Base-by-base conservation (phyloP, 2,113 vertebrate genomes). In the Thunnus thynnus region DNA sequence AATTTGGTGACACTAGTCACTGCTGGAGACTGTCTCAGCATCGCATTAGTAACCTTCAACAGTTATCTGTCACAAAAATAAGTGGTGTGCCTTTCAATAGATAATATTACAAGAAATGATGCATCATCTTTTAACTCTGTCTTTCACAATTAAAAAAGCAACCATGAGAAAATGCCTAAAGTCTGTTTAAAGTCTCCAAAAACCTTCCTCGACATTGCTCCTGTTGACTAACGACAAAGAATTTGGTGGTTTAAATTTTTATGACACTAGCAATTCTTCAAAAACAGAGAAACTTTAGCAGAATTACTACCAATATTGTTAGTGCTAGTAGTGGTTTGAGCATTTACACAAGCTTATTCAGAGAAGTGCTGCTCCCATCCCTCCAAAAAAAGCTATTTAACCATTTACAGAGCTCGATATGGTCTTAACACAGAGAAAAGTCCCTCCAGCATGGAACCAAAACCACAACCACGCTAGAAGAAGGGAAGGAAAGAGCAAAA, bases 401-500 rank as follows among this genome's bases (percentile, higher is more conserved):
- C 61, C 68, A 83, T 63, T 62, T 51, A 55, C 76, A 78, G 72
- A 84, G 46, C 44, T 70, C 64, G 60, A 82, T 68, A 72, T 72
- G 63, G 72, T 64, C 71, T 68, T 47, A 66, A 80, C 52, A 41
- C 17, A 72, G 51, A 83, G 30, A 75, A 69, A 84, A 62, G 78
- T 51, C 78, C 88, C 84, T 85, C 44, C 50, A 75, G 86, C n/a
- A 0, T 55, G 80, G 72, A 91, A 82, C 41, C 30, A 54, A 85
- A 82, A 84, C 80, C 72, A 75, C 86, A 87, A 83, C 76, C 63
- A 70, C 6, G 30, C 76, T 78, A 73, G 65, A 80, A 63, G 44
- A 25, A 60, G 68, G 32, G 58, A 65, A 60, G 25, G 66, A 41
- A 56, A 67, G 47, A 56, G 36, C 30, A 76, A 61, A 74, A 72